These are phyloP conservation scores for Archaeoteleia sp. DNA, from an alignment of 2,888 invertebrate genomes.

Conservation along the genomic window DNA sequence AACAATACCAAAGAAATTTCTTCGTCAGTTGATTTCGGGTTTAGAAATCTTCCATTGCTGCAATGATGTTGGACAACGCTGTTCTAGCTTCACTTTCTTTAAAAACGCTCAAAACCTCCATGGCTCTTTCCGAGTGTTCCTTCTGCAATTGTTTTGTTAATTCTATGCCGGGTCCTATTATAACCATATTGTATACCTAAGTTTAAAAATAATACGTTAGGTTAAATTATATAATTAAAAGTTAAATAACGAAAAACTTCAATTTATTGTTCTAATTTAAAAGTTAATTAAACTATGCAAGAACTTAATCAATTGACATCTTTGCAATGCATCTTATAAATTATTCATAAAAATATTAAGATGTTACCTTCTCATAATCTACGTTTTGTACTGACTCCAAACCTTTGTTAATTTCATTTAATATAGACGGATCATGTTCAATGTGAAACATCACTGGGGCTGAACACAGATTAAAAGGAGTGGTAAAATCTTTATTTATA, in stretches of 20 bases:
- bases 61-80: conserved; percentile 90
- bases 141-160: conserved; percentile 84
- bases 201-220: neutral
- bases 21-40: too few relatives aligned
- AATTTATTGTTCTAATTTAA: conserved; percentile 3
- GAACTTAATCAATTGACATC: conserved; percentile 4
- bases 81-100: conserved; percentile 88
- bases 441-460: conserved; percentile 90
- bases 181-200: conserved; percentile 78
- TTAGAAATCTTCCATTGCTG: conserved; percentile 85
- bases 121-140: conserved; percentile 85
- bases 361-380: conserved; percentile 79
- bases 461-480: conserved; percentile 83
- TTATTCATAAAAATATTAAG: too few relatives aligned
- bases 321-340: too few relatives aligned
- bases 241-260: neutral
- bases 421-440: conserved; percentile 82
- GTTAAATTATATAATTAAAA: neutral
- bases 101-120: conserved; percentile 84
- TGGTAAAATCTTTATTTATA: conserved; percentile 77
- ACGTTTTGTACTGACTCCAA: conserved; percentile 80
- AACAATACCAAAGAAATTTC: too few relatives aligned
- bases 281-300: conserved; percentile 25
- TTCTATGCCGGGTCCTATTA: conserved; percentile 83
- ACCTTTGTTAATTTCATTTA: conserved; percentile 82